Percentiles rank a stretch among this genome's conserved stretches.
phyloP scores from a whole-genome alignment of 2,888 invertebrate genomes.

The Acleris sparsana region DNA sequence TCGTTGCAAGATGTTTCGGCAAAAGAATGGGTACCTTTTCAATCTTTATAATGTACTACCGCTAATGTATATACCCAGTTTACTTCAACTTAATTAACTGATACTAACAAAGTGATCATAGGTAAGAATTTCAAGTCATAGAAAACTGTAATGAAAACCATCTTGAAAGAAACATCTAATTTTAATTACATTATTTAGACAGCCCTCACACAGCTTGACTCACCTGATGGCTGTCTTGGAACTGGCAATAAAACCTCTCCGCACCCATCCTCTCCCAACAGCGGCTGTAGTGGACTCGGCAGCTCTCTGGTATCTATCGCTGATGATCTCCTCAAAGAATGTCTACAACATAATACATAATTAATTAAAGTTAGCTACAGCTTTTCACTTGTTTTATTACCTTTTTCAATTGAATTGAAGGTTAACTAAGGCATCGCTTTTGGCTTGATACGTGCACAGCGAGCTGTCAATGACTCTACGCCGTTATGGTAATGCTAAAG shows the following conservation, averaged over 20 bases:
- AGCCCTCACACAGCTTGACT: conserved; percentile 9
- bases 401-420: background rate
- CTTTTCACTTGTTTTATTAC: conserved; percentile 16
- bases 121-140: too few relatives aligned
- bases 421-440: background rate
- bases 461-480: conserved; percentile 2
- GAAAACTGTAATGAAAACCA: too few relatives aligned
- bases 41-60: too few relatives aligned
- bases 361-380: background rate
- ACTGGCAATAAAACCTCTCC: conserved; percentile 75
- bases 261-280: conserved; percentile 69
- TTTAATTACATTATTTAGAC: too few relatives aligned
- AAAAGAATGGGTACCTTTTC: too few relatives aligned
- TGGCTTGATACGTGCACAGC: conserved; percentile 23
- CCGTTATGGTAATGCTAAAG: conserved; percentile 3
- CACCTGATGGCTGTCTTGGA: conserved; percentile 77
- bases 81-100: too few relatives aligned
- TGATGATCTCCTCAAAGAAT: conserved; percentile 81
- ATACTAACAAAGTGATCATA: too few relatives aligned
- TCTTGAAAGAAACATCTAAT: too few relatives aligned
- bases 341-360: conserved; percentile 47
- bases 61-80: too few relatives aligned
- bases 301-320: conserved; percentile 85
- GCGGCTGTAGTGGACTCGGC: conserved; percentile 72
- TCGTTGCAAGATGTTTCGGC: too few relatives aligned